Conservation (phyloP, 92 coral and sea anemone genomes). For the Actinostola sp. region DNA sequence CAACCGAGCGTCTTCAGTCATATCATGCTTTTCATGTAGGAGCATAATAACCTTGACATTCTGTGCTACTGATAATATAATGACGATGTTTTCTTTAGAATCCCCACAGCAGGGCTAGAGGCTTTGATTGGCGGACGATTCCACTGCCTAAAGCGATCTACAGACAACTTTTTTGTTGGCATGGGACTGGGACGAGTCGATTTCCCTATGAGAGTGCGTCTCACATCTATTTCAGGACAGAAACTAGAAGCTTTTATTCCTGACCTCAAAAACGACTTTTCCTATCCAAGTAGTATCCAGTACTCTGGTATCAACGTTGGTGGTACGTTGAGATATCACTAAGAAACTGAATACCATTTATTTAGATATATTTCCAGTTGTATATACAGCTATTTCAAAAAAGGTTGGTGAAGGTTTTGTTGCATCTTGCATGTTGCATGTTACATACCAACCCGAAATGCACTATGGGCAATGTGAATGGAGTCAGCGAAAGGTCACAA, state of each 20-base stretch:
- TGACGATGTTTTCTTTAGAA: constrained; percentile 28
- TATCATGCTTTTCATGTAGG: too few relatives aligned
- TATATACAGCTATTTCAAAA: background rate
- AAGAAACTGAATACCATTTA: too few relatives aligned
- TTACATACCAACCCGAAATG: too few relatives aligned
- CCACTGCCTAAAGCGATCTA: constrained; percentile 62
- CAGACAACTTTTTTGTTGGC: constrained; percentile 80
- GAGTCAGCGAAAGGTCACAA: too few relatives aligned
- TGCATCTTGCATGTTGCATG: too few relatives aligned
- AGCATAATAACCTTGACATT: too few relatives aligned
- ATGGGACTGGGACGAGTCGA: constrained; percentile 55
- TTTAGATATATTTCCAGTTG: background rate
- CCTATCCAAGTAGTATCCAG: constrained; percentile 61
- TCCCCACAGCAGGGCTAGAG: constrained; percentile 80
- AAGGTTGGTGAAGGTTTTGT: too few relatives aligned
- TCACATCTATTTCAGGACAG: constrained; percentile 77
- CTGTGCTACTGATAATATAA: background rate
- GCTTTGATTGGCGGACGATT: constrained; percentile 48
- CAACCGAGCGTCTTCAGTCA: too few relatives aligned
- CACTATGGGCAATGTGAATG: too few relatives aligned
- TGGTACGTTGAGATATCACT: constrained; percentile 26
- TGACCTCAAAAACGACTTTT: constrained; percentile 55
- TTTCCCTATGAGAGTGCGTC: constrained; percentile 66
- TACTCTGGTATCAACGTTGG: constrained; percentile 62
- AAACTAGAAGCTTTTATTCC: constrained; percentile 56